Evolutionary conservation across 64 coral and sea anemone species (phyloP).

Genomic region (Montipora foliosa): DNA sequence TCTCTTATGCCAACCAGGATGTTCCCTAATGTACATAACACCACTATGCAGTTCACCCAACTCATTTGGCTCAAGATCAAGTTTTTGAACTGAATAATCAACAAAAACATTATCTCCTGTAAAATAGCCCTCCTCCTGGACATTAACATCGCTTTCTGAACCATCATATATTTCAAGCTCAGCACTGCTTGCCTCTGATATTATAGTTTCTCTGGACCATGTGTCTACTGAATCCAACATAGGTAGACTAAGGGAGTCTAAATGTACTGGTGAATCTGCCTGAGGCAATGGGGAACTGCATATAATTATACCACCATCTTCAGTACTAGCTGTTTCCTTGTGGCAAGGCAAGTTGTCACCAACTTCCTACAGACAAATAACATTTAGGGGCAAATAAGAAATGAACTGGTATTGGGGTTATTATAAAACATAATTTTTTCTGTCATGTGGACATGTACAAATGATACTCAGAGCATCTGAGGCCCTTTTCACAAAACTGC

Average conservation of each 20-base stretch:
- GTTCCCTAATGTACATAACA: constrained; percentile 84
- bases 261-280: constrained; percentile 28
- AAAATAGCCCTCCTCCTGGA: constrained; percentile 83
- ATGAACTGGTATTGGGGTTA: not conserved
- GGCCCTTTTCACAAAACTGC: too few relatives aligned
- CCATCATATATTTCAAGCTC: constrained; percentile 70
- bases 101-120: constrained; percentile 86
- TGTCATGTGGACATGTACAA: too few relatives aligned
- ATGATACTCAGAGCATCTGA: too few relatives aligned
- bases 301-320: constrained; percentile 74
- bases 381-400: not conserved
- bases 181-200: constrained; percentile 68
- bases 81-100: constrained; percentile 62
- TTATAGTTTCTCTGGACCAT: constrained; percentile 75
- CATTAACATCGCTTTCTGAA: constrained; percentile 77
- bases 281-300: constrained; percentile 49
- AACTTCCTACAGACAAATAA: constrained; percentile 14
- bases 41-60: constrained; percentile 77
- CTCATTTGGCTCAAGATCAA: constrained; percentile 81
- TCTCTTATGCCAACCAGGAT: constrained; percentile 92
- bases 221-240: constrained; percentile 68
- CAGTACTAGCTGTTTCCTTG: constrained; percentile 73
- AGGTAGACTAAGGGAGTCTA: constrained; percentile 50
- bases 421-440: too few relatives aligned
- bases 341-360: not conserved